Evolutionary conservation across 2,113 vertebrate genomes (phyloP).

Genomic region (Camelus bactrianus): DNA sequence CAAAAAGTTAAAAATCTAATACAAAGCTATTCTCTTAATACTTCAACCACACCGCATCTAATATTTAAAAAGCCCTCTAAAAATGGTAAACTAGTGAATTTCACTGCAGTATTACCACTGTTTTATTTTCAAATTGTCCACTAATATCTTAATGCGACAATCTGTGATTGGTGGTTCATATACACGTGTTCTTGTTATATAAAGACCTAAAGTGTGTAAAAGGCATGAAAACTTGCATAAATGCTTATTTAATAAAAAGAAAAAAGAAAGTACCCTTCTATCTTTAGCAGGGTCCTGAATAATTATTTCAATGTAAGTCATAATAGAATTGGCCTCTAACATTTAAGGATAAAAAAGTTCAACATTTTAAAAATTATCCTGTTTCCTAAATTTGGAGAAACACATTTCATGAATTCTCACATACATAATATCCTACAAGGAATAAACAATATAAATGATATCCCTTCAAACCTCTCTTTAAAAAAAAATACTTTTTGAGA

Average conservation of each 20-base stretch:
- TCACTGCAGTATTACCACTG: not conserved
- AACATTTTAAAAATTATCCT: slow-evolving; percentile 15
- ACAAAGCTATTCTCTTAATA: not conserved
- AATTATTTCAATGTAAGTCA: slow-evolving; percentile 2
- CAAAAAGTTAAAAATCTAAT: slow-evolving; percentile 14
- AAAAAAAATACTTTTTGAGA: slow-evolving; percentile 41
- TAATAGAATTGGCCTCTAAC: not conserved
- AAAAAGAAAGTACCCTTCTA: not conserved
- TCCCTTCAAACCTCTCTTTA: not conserved
- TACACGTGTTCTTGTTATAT: not conserved
- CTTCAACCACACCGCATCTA: not conserved
- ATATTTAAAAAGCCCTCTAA: not conserved
- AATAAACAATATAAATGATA: slow-evolving; percentile 31
- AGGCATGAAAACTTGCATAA: not conserved
- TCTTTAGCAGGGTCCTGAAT: not conserved
- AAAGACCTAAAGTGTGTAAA: slow-evolving; percentile 6
- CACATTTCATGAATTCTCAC: not conserved
- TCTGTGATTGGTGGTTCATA: not conserved
- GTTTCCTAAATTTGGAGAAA: slow-evolving; percentile 47
- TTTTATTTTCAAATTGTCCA: slow-evolving; percentile 18
- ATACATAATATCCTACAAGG: not conserved
- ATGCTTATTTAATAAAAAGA: not conserved
- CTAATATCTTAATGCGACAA: slow-evolving; percentile 28
- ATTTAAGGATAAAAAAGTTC: slow-evolving; percentile 1
- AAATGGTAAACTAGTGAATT: not conserved